Percentiles rank a stretch among this genome's conserved stretches.
These are phyloP conservation scores for Centropyge bicolor DNA, from an alignment of 2,797 vertebrate species.

Conservation along the genomic window DNA sequence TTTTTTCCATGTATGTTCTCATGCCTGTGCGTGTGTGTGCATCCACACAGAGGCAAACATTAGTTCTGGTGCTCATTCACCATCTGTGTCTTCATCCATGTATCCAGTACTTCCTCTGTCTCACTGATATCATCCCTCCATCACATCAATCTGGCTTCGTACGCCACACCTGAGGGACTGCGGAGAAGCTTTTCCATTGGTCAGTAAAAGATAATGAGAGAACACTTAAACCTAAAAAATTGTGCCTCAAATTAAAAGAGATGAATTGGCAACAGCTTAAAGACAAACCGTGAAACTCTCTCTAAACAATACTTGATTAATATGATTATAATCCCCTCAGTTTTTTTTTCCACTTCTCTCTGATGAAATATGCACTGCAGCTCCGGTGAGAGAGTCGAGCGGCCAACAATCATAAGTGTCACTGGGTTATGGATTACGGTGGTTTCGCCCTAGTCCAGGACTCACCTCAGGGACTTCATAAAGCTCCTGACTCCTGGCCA, in stretches of 20 bases:
- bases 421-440: constrained; percentile 77
- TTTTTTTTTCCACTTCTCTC: constrained; percentile 9
- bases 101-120: background rate
- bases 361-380: constrained; percentile 53
- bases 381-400: constrained; percentile 49
- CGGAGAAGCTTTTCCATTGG: constrained; percentile 3
- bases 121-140: constrained; percentile 37
- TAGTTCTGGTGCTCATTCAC: constrained; percentile 14
- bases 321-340: constrained; percentile 26
- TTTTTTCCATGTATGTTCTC: background rate
- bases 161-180: constrained; percentile 21
- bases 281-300: constrained; percentile 19
- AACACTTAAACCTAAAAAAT: constrained; percentile 21
- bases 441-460: constrained; percentile 69
- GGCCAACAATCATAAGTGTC: constrained; percentile 71
- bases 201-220: constrained; percentile 35
- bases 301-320: constrained; percentile 45
- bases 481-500: constrained; percentile 76
- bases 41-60: background rate
- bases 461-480: constrained; percentile 79
- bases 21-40: background rate
- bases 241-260: constrained; percentile 29
- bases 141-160: constrained; percentile 35
- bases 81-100: constrained; percentile 35
- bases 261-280: constrained; percentile 26